These are phyloP conservation scores for Nematostella vectensis DNA, from an alignment of 92 coral and sea anemone genomes.

Conservation along the genomic window DNA sequence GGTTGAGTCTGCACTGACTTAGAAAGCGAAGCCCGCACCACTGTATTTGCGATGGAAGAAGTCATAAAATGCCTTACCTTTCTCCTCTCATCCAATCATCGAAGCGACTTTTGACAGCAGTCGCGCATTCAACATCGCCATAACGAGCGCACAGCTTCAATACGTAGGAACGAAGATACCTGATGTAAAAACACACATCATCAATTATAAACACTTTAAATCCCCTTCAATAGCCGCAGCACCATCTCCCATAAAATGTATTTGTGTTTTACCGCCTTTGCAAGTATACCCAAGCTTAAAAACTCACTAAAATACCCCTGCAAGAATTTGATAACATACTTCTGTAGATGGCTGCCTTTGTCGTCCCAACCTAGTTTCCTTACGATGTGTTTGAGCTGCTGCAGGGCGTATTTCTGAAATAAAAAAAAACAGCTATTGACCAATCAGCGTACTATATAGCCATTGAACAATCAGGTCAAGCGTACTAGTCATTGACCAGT, in stretches of 20 bases:
- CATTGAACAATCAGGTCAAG: too few relatives aligned
- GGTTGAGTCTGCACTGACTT: too few relatives aligned
- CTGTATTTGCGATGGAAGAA: too few relatives aligned
- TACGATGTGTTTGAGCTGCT: constrained; percentile 13
- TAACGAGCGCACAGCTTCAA: constrained; percentile 23
- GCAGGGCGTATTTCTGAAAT: constrained; percentile 18
- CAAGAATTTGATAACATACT: constrained; percentile 11
- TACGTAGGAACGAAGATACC: constrained; percentile 37
- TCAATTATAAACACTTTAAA: too few relatives aligned
- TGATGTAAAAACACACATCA: constrained; percentile 1
- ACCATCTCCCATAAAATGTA: too few relatives aligned
- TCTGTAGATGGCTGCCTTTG: constrained; percentile 34
- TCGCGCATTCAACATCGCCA: constrained; percentile 20
- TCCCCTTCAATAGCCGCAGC: too few relatives aligned
- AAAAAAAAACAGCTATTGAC: not conserved
- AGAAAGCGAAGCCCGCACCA: too few relatives aligned
- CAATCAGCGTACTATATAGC: too few relatives aligned
- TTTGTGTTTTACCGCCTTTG: too few relatives aligned
- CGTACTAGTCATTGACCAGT: too few relatives aligned
- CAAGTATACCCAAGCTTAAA: too few relatives aligned
- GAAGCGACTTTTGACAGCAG: constrained; percentile 16
- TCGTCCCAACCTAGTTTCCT: constrained; percentile 40
- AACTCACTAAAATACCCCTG: not conserved
- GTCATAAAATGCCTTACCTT: too few relatives aligned
- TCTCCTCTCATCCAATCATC: constrained; percentile 14